Base-by-base conservation (phyloP, 1,140 invertebrate species). In the Drosophila serrata region DNA sequence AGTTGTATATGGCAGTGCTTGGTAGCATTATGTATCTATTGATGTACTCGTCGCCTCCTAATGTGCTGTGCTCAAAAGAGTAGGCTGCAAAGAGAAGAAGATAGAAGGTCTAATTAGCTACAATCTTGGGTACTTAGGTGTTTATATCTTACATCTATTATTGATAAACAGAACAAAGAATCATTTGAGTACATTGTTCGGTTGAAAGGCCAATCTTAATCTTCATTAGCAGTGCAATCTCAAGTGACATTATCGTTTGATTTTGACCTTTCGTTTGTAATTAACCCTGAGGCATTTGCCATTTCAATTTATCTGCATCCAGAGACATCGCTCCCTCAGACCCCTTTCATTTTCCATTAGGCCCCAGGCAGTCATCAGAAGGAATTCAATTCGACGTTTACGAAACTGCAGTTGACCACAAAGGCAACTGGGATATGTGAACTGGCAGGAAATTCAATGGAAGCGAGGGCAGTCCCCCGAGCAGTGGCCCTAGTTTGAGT, bases 1-100 rank as follows among this genome's bases (percentile, higher is more conserved):
- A 74, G 46, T 68, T 60, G 72, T 67, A 69, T 79, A 65, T 88
- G 82, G 82, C 82, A 86, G 82, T 86, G 82, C 84, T 64, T 73
- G 27, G 79, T 86, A 86, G 82, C 82, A 73, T 67, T 77, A 42
- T 48, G 35, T 79, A 76, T 63, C 82, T 88, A 82, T 79, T 87
- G 70, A 88, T 67, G 64, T 60, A 60, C 69, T 73, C 73, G 62
- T 37, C 40, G 33, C 39, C 19, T 55, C 58, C 24, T 53, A 15
- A 4, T 35, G 37, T 39, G 31, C 15, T 62, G 46, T 67, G 73
- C 63, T 45, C 80, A 79, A 60, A 43, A 70, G 60, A 64, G 56
- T 49, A 13, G 40, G 27, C 82, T 85, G 78, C 0, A 80, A 80
- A 11, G n/a, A 45, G 43, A 46, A n/a, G n/a, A 9, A n/a, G 24